Evolutionary conservation across 2,888 invertebrate genomes (phyloP).

Genomic region (Ischnura elegans): DNA sequence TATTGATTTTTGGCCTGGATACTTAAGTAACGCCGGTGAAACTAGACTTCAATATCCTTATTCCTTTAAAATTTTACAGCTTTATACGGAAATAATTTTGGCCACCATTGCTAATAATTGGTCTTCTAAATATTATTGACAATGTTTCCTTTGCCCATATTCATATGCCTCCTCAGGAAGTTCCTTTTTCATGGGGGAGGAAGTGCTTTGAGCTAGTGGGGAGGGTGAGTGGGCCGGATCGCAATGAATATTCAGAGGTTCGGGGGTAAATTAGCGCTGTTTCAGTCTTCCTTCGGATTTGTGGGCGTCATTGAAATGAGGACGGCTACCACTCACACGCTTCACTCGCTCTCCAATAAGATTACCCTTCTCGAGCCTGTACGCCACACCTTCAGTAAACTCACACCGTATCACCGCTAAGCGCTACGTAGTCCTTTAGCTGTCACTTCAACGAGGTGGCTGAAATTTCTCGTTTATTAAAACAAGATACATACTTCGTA

Average conservation of each 20-base stretch:
- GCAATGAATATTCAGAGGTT: not conserved
- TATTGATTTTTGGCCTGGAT: no score
- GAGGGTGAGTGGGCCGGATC: not conserved
- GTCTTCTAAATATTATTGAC: no score
- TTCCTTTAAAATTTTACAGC: no score
- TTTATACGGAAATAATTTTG: no score
- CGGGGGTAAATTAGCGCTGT: not conserved
- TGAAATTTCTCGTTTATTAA: no score
- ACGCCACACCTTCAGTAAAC: not conserved
- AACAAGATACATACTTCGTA: no score
- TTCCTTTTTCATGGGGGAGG: no score
- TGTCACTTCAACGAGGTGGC: not conserved
- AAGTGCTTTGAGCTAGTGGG: not conserved
- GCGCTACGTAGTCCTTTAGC: not conserved
- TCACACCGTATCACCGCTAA: not conserved
- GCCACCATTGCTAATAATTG: no score
- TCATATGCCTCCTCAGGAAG: no score
- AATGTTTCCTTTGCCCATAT: no score
- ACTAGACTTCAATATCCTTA: no score
- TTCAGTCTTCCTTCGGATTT: not conserved
- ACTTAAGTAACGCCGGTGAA: no score
- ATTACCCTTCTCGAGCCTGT: not conserved
- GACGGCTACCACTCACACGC: not conserved
- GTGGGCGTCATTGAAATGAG: not conserved
- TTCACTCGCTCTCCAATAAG: not conserved